Conservation (phyloP, 2,888 invertebrate species). For the Cataglyphis altisquamis region DNA sequence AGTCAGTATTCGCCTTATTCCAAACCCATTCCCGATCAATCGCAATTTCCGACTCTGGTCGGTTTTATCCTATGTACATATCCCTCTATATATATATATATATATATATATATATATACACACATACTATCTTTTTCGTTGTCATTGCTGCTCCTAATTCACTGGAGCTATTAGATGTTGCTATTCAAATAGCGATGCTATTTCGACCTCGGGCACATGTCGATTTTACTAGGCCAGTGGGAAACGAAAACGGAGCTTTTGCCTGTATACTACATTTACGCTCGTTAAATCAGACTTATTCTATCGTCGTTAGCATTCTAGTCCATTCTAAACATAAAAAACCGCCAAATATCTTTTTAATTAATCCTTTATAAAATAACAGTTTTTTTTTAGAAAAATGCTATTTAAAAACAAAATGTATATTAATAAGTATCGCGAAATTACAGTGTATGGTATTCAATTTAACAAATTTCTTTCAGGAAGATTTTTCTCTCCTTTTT, state of each 20-base stretch:
- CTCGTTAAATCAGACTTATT: slow-evolving; percentile 65
- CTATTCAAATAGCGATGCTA: slow-evolving; percentile 68
- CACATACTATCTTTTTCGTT: background rate
- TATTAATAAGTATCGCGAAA: background rate
- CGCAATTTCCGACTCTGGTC: background rate
- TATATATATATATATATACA: background rate
- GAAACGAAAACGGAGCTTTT: slow-evolving; percentile 74
- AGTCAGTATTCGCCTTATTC: background rate
- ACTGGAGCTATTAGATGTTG: slow-evolving; percentile 23
- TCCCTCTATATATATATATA: background rate
- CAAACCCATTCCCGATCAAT: slow-evolving; percentile 23
- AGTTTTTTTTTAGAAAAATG: no score
- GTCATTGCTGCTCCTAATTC: slow-evolving; percentile 7
- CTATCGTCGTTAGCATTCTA: background rate
- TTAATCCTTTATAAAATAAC: background rate
- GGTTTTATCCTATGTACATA: background rate
- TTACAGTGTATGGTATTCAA: no score
- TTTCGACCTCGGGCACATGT: slow-evolving; percentile 66
- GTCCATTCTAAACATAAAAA: background rate
- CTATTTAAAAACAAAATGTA: background rate
- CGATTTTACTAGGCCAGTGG: slow-evolving; percentile 76
- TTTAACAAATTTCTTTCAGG: no score
- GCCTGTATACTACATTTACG: slow-evolving; percentile 63
- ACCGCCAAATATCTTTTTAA: background rate
- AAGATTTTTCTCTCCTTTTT: no score